A percentile compares a stretch with the other conserved stretches of the same genome.
Conservation (phyloP, 2,113 vertebrate species). For the Acinonyx jubatus region DNA sequence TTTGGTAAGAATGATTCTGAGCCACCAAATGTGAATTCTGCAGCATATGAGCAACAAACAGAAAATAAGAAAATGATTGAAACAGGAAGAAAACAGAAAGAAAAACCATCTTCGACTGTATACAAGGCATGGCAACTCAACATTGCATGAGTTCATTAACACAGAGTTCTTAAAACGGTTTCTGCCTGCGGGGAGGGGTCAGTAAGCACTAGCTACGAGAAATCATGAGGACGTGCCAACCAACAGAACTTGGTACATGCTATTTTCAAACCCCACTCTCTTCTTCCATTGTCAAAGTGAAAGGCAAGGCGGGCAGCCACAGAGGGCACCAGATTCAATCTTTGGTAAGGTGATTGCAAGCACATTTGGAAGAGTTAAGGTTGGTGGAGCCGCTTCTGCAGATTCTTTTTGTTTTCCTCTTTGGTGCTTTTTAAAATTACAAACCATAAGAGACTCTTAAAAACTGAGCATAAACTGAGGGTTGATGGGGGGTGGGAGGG, state of each 20-base stretch:
- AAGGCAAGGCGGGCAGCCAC: background rate
- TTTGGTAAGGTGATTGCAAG: background rate
- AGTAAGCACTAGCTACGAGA: background rate
- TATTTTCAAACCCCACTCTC: background rate
- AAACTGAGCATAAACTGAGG: no score
- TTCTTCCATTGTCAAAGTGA: background rate
- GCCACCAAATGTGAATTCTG: constrained; percentile 4
- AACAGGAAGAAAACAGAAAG: background rate
- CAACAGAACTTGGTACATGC: background rate
- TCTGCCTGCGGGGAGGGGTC: background rate
- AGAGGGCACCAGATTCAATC: background rate
- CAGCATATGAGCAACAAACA: background rate
- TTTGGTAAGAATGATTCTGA: background rate
- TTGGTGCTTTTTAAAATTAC: background rate
- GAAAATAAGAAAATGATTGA: background rate
- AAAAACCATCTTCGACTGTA: background rate
- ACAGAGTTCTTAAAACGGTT: background rate
- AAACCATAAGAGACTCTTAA: background rate
- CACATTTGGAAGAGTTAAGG: background rate
- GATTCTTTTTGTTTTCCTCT: background rate
- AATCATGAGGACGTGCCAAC: background rate
- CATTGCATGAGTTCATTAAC: background rate
- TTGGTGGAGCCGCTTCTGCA: background rate
- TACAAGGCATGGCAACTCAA: background rate
- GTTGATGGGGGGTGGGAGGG: no score